Evolutionary conservation across 2,797 vertebrate genomes (phyloP), one percentile per base, ranked within the genome.

Genomic region (Cheirogaleus major): DNA sequence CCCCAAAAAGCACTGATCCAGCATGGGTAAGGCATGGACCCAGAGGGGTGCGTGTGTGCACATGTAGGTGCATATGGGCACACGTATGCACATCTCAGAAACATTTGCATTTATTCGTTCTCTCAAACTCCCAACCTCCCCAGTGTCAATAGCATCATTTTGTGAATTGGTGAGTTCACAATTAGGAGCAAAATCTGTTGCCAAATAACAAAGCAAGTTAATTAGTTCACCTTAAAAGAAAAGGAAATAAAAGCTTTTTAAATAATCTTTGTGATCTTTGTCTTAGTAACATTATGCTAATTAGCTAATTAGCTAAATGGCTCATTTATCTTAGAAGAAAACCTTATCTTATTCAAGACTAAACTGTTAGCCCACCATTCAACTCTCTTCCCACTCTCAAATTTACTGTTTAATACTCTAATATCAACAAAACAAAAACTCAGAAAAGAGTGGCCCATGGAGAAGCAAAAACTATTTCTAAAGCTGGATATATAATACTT

Each of bases 281-380:
- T 45, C n/a, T 93, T 70, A 43, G 48, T 61, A 81, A 79, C n/a
- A 93, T 69, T 84, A 70, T 67, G 41, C 13, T 63, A 89, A 80
- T 38, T 32, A 81, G 32, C 12, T 69, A 89, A 80, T 38, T 32
- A 81, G 32, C 12, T 52, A 91, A 75, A 69, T 3, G 65, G n/a
- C 8, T 91, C 75, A 65, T 91, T 50, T 89, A 65, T 91, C 43
- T 86, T 69, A 75, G 18, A 92, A 70, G 45, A 94, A 96, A 81
- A 43, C 9, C 17, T 27, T 78, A 18, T 38, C 43, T 59, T 41
- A 23, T 86, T 91, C 22, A 43, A 89, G 45, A 79, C 27, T 79
- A 69, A 86, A 73, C 50, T 55, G 52, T 55, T 85, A 81, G 43
- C 41, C 50, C 63, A 55, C 5, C 20, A 81, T 41, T 84, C 83